Conservation (phyloP, 1,140 invertebrate species). For the Drosophila watanabei region DNA sequence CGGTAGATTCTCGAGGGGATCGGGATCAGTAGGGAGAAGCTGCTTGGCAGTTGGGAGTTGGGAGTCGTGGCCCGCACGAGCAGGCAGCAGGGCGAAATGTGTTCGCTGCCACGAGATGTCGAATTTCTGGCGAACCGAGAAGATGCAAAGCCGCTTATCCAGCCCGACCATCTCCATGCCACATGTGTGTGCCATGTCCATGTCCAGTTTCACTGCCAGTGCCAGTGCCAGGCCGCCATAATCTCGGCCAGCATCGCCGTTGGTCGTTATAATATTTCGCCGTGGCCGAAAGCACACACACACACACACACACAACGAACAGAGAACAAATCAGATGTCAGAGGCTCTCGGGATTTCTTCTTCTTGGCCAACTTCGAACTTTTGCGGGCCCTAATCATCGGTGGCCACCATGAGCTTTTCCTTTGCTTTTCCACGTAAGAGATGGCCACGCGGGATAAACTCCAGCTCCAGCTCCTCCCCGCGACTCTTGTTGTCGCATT, state of each 20-base stretch:
- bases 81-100: constrained; percentile 28
- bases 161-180: constrained; percentile 43
- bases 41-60: constrained; percentile 4
- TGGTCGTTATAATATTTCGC: constrained; percentile 85
- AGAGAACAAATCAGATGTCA: constrained; percentile 83
- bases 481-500: constrained; percentile 75
- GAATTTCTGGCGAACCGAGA: constrained; percentile 57
- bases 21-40: not conserved
- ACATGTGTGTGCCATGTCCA: constrained; percentile 47
- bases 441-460: constrained; percentile 46
- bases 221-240: constrained; percentile 37
- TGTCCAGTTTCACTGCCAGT: constrained; percentile 15
- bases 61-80: constrained; percentile 46
- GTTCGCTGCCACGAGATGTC: constrained; percentile 43
- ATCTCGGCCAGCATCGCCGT: constrained; percentile 64
- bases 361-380: constrained; percentile 39
- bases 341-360: constrained; percentile 48
- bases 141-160: constrained; percentile 51
- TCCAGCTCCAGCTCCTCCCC: not conserved
- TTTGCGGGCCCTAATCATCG: constrained; percentile 45
- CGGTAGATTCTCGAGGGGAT: constrained; percentile 2
- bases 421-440: constrained; percentile 48
- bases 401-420: constrained; percentile 52
- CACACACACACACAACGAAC: constrained; percentile 2
- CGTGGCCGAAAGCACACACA: constrained; percentile 51